Conservation (phyloP, 2,888 invertebrate species). For the Erebia aethiops region DNA sequence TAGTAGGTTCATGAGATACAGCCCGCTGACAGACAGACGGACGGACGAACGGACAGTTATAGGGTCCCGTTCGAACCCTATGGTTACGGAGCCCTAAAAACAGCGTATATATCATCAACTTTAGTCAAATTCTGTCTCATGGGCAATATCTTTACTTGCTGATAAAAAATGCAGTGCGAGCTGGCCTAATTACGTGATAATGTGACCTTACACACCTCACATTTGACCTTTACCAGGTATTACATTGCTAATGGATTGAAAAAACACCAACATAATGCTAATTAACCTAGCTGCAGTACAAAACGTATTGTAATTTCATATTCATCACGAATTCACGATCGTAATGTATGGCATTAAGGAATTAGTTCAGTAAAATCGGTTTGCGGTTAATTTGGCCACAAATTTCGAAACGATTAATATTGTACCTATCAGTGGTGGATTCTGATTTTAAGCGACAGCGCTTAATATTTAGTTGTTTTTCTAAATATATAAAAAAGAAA, state of each 20-base stretch:
- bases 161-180: background rate
- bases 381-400: conserved; percentile 1
- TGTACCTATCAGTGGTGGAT: background rate
- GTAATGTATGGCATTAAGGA: background rate
- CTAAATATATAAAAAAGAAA: too few species aligned
- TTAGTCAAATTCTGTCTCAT: too few species aligned
- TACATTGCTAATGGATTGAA: background rate
- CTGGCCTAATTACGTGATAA: background rate
- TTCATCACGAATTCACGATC: background rate
- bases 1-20: too few species aligned
- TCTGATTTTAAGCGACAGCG: too few species aligned
- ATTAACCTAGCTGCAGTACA: background rate
- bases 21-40: too few species aligned
- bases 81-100: too few species aligned
- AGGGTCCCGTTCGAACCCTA: too few species aligned
- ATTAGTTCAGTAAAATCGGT: conserved; percentile 1
- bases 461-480: too few species aligned
- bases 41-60: too few species aligned
- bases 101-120: too few species aligned
- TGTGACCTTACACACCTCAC: background rate
- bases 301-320: background rate
- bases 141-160: background rate
- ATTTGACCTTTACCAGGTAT: background rate
- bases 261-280: background rate
- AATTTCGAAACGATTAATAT: background rate